Conservation (phyloP, 1,140 invertebrate genomes). For the Apis florea region DNA sequence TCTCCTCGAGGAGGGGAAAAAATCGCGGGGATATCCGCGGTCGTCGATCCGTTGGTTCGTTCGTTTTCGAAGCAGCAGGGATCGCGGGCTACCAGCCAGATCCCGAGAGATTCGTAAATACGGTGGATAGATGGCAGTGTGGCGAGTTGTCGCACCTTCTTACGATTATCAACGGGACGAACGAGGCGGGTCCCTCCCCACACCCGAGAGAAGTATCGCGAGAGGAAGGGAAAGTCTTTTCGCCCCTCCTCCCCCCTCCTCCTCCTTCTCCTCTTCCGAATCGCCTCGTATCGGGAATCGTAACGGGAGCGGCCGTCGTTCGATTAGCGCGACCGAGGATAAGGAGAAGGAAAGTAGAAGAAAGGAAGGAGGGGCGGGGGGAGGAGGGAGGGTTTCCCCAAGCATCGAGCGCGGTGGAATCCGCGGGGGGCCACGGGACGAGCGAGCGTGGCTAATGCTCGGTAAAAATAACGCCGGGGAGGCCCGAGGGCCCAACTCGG, state of each 20-base stretch:
- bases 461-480: slow-evolving; percentile 69
- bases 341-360: neutral
- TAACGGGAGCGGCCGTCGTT: neutral
- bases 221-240: too few relatives aligned
- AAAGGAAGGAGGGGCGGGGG: neutral
- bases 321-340: neutral
- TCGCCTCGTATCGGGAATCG: too few relatives aligned
- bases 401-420: slow-evolving; percentile 62
- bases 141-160: slow-evolving; percentile 78
- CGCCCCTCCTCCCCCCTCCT: neutral
- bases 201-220: too few relatives aligned
- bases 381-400: too few relatives aligned
- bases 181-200: slow-evolving; percentile 62
- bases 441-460: slow-evolving; percentile 69
- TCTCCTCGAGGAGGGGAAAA: too few relatives aligned
- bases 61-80: neutral
- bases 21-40: too few relatives aligned
- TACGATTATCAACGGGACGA: slow-evolving; percentile 78
- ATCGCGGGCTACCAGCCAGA: slow-evolving; percentile 49
- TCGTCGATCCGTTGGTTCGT: too few relatives aligned
- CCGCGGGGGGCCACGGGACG: slow-evolving; percentile 67
- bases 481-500: slow-evolving; percentile 57
- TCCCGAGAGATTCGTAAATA: slow-evolving; percentile 72
- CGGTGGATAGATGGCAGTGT: too few relatives aligned
- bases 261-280: neutral